Conservation (phyloP, 1,140 invertebrate genomes). For the Liolophura sinensis region DNA sequence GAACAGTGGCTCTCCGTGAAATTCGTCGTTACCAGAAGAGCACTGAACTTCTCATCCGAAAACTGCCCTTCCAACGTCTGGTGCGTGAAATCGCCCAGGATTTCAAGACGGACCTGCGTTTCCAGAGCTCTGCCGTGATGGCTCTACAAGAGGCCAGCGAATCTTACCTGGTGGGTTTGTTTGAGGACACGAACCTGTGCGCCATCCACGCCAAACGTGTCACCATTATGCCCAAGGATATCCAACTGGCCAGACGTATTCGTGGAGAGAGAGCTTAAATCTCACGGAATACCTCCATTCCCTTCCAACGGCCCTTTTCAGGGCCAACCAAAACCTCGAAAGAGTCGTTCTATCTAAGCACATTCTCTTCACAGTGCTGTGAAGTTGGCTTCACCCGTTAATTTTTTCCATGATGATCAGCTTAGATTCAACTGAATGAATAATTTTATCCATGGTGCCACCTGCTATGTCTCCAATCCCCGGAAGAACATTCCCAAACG, state of each 20-base stretch:
- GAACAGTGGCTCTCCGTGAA: conserved; percentile 81
- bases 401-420: no score
- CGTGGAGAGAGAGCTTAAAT: conserved; percentile 37
- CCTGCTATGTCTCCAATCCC: no score
- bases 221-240: conserved; percentile 94
- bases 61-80: conserved; percentile 80
- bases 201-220: conserved; percentile 88
- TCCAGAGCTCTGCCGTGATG: conserved; percentile 62
- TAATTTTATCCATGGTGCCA: no score
- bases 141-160: conserved; percentile 79
- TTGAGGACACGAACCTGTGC: conserved; percentile 89
- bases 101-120: conserved; percentile 64
- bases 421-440: no score
- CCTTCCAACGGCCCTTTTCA: conserved; percentile 16
- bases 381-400: no score
- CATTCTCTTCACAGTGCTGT: no score
- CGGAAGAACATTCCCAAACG: no score
- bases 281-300: conserved; percentile 4
- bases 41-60: conserved; percentile 76
- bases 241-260: conserved; percentile 66
- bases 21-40: conserved; percentile 77
- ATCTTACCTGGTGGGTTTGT: conserved; percentile 85
- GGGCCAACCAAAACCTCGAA: conserved; percentile 14
- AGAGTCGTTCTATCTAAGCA: neutral
- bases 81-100: conserved; percentile 83